Conservation (phyloP, 2,113 vertebrate genomes). For the Oreochromis tanganicae region DNA sequence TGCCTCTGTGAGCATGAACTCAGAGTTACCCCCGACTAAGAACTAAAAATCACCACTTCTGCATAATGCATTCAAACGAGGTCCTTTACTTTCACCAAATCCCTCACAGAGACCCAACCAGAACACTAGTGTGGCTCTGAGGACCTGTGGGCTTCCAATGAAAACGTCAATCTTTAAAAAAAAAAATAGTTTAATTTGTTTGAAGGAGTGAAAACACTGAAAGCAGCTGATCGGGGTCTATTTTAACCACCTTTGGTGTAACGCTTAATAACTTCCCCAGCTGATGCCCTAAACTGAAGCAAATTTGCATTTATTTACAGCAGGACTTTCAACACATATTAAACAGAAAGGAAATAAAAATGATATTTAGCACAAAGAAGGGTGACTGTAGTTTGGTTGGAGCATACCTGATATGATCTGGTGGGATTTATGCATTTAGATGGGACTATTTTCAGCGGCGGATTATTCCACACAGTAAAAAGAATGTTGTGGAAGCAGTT, state of each 20-base stretch:
- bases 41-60: neutral
- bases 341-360: neutral
- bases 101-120: neutral
- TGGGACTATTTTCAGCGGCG: neutral
- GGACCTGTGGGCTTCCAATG: rapidly evolving
- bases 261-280: neutral
- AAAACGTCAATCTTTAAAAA: neutral
- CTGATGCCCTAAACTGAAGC: neutral
- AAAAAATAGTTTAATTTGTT: neutral
- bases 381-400: neutral
- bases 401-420: too few species aligned
- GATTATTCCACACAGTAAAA: neutral
- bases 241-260: neutral
- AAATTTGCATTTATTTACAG: neutral
- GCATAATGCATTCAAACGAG: neutral
- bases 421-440: too few species aligned
- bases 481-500: neutral
- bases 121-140: neutral
- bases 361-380: neutral
- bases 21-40: neutral
- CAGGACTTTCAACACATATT: neutral
- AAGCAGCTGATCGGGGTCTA: neutral
- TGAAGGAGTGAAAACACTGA: rapidly evolving
- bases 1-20: neutral
- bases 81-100: neutral